Evolutionary conservation across 2,888 invertebrate genomes (phyloP).

Genomic region (Drosophila nr. fundita): DNA sequence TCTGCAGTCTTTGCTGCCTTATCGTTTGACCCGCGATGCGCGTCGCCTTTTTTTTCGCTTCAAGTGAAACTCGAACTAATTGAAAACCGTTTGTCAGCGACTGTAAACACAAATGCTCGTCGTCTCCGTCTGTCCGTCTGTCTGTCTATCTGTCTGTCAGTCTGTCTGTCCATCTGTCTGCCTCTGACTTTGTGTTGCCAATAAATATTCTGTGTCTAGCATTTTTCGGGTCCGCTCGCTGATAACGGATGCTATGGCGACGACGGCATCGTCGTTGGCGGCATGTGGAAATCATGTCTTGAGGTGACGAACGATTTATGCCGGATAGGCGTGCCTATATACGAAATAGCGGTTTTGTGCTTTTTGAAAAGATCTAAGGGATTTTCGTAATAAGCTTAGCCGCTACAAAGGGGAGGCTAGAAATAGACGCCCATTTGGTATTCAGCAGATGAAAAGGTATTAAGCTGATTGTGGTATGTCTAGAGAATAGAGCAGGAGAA

Average conservation of each 20-base stretch:
- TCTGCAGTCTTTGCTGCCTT: constrained; percentile 58
- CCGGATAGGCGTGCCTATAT: constrained; percentile 39
- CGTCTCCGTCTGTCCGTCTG: constrained; percentile 8
- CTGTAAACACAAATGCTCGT: constrained; percentile 62
- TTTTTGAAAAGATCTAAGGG: constrained; percentile 28
- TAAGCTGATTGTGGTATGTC: neutral
- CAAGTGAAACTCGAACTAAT: constrained; percentile 64
- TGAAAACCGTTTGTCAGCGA: constrained; percentile 78
- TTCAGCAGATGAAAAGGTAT: neutral
- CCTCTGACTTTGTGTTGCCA: constrained; percentile 38
- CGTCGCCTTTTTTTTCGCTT: constrained; percentile 44
- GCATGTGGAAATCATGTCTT: constrained; percentile 34
- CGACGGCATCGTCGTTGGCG: constrained; percentile 17
- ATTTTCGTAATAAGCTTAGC: constrained; percentile 34
- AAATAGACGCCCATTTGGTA: constrained; percentile 23
- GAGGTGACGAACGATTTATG: constrained; percentile 71
- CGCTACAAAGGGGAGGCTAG: neutral
- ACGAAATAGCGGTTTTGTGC: constrained; percentile 22
- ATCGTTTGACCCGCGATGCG: constrained; percentile 68
- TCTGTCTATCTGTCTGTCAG: neutral
- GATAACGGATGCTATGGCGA: constrained; percentile 53
- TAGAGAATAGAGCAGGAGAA: neutral
- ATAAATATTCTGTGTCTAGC: constrained; percentile 48
- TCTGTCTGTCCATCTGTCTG: neutral
- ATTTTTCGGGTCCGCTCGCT: constrained; percentile 32